Evolutionary conservation across 2,888 invertebrate genomes (phyloP).

Genomic region (Chloroclystis v-ata): DNA sequence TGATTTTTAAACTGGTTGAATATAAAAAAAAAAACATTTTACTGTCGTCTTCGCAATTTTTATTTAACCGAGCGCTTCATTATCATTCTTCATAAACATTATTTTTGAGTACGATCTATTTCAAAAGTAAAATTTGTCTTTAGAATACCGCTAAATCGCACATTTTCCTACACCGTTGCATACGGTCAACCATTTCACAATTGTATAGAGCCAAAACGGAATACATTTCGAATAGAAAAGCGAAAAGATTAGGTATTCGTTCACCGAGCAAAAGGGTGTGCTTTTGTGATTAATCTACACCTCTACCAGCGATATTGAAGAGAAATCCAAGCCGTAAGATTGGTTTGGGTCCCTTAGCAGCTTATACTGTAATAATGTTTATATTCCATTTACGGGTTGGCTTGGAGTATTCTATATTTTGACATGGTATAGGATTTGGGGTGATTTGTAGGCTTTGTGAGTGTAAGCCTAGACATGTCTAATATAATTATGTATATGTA

Average conservation of each 20-base stretch:
- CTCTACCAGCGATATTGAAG: constrained; percentile 35
- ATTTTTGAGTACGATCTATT: too few relatives aligned
- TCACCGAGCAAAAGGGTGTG: constrained; percentile 52
- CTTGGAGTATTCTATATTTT: constrained; percentile 28
- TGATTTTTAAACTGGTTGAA: too few relatives aligned
- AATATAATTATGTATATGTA: neutral
- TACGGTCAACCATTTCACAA: too few relatives aligned
- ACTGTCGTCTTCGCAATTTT: too few relatives aligned
- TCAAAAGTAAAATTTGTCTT: too few relatives aligned
- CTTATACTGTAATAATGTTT: constrained; percentile 58
- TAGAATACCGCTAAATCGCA: too few relatives aligned
- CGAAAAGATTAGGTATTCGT: constrained; percentile 52
- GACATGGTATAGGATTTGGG: constrained; percentile 30
- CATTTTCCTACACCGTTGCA: too few relatives aligned
- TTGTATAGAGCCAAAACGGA: constrained; percentile 35
- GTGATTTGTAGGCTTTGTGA: constrained; percentile 19
- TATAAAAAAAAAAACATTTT: too few relatives aligned
- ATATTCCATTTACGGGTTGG: constrained; percentile 46
- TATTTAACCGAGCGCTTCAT: too few relatives aligned
- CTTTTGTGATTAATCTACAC: constrained; percentile 41
- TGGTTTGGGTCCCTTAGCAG: constrained; percentile 42
- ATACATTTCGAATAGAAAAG: constrained; percentile 55
- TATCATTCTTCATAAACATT: too few relatives aligned
- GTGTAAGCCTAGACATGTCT: neutral
- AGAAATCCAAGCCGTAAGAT: constrained; percentile 44